Percentiles rank a stretch among this genome's conserved stretches.
Conservation (phyloP, 2,113 vertebrate genomes). For the Phylloscopus trochilus region DNA sequence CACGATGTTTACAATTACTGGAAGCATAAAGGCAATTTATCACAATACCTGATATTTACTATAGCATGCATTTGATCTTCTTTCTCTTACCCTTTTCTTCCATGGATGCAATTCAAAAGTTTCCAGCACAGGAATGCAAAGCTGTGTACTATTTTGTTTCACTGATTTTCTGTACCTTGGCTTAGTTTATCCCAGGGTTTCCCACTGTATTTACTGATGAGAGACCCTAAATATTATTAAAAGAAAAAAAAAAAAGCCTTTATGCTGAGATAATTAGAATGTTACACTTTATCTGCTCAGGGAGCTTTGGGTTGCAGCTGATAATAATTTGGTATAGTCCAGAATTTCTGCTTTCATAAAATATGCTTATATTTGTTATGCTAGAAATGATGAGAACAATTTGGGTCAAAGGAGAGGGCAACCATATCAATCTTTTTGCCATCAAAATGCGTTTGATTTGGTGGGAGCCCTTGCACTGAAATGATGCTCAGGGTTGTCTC, state of each 20-base stretch:
- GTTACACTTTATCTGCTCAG: not conserved
- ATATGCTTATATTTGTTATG: not conserved
- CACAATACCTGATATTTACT: not conserved
- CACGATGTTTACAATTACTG: not conserved
- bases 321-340: not conserved
- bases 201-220: not conserved
- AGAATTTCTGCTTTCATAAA: not conserved
- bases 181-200: not conserved
- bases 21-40: slow-evolving; percentile 6
- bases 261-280: not conserved
- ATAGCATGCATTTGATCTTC: not conserved
- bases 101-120: not conserved
- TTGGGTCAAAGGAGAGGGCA: not conserved
- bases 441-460: not conserved
- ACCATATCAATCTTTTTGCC: not conserved
- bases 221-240: not conserved
- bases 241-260: not conserved
- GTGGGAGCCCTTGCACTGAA: not conserved
- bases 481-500: not conserved
- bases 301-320: not conserved
- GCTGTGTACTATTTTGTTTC: not conserved
- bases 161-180: not conserved
- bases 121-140: not conserved
- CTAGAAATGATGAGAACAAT: not conserved
- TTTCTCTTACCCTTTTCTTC: not conserved